phyloP scores from a whole-genome alignment of 2,888 invertebrate species.

The Geophilus truncorum region DNA sequence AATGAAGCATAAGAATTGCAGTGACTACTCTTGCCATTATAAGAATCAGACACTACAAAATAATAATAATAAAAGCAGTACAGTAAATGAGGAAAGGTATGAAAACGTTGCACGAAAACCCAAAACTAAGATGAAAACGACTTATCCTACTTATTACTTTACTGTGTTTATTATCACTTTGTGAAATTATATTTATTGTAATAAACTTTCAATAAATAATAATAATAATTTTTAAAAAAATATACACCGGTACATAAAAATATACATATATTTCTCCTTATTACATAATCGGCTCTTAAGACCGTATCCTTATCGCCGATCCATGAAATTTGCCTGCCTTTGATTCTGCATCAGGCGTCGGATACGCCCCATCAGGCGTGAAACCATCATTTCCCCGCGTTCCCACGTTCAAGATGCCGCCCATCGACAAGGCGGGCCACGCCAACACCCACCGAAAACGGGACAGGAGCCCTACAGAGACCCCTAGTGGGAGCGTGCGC shows the following conservation, averaged over 20 bases:
- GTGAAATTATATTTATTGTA: no score
- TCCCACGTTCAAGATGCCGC: slow-evolving; percentile 4
- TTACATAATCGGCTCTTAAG: neutral
- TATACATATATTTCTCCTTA: no score
- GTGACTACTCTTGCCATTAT: no score
- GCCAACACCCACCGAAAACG: neutral
- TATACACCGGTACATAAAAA: no score
- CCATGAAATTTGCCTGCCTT: neutral
- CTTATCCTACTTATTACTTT: no score
- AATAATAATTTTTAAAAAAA: neutral
- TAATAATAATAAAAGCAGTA: no score
- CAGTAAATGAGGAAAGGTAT: no score
- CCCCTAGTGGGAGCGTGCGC: neutral
- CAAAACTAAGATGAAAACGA: no score
- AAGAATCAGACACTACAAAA: no score
- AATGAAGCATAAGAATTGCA: no score
- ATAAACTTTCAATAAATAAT: neutral
- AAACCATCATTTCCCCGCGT: neutral
- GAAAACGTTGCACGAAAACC: no score
- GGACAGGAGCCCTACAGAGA: neutral
- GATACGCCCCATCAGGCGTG: slow-evolving; percentile 4
- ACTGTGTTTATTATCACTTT: no score
- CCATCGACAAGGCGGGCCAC: neutral
- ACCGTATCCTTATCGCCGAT: neutral
- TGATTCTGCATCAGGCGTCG: neutral